Conservation (phyloP, 2,113 vertebrate genomes). For the Heloderma charlesbogerti region DNA sequence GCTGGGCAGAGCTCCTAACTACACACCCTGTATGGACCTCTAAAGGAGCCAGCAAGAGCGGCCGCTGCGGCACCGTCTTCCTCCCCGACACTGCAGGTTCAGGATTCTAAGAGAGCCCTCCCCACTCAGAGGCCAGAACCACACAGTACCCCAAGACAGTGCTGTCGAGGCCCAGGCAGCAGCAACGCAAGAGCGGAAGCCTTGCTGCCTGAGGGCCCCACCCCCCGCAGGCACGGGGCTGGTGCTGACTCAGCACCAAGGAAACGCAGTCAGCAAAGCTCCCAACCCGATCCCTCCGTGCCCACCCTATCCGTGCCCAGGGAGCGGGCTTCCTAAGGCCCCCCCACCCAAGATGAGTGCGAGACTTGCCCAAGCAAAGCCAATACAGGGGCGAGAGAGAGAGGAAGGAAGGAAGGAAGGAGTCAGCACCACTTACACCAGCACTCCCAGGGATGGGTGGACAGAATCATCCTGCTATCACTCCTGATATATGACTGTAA, state of each 20-base stretch:
- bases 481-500: conserved; percentile 13
- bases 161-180: neutral
- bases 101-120: neutral
- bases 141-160: neutral
- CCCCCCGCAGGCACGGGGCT: neutral
- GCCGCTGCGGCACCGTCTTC: neutral
- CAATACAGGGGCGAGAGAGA: neutral
- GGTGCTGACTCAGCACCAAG: neutral
- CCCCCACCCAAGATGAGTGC: neutral
- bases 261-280: neutral
- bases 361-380: neutral
- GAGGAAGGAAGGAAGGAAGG: no score
- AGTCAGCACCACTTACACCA: neutral
- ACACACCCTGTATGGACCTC: no score
- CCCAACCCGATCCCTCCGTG: neutral
- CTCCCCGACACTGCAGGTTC: conserved; percentile 10
- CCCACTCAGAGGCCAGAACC: neutral
- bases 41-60: neutral
- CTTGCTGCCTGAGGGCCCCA: neutral
- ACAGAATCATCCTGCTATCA: neutral
- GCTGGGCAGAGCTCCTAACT: no score
- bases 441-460: neutral
- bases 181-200: neutral
- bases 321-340: neutral
- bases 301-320: neutral